These are phyloP conservation scores for Gastrophryne carolinensis DNA, from an alignment of 2,797 vertebrate species.

Conservation along the genomic window DNA sequence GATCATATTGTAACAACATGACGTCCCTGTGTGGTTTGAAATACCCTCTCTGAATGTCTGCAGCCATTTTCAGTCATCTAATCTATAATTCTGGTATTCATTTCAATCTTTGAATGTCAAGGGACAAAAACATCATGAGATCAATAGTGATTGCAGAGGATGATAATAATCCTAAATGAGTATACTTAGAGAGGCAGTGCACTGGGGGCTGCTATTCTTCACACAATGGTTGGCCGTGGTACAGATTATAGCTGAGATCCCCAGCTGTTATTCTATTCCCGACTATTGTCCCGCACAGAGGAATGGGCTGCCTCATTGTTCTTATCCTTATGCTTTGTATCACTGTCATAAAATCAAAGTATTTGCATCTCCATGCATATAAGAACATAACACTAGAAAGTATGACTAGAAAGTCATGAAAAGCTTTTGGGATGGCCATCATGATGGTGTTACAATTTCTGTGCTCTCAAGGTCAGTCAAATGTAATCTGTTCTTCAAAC, in stretches of 20 bases:
- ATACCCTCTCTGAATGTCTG: not conserved
- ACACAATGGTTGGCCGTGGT: not conserved
- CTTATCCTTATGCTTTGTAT: no score
- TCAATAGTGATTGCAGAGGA: slow-evolving; percentile 1
- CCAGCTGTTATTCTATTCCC: not conserved
- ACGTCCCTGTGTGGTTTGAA: not conserved
- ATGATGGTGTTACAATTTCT: no score
- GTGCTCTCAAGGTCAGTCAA: no score
- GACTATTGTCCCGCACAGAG: not conserved
- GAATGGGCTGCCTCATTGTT: not conserved
- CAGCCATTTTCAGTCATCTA: not conserved
- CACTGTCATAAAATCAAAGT: no score
- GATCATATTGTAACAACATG: not conserved
- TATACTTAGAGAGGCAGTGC: slow-evolving; percentile 13
- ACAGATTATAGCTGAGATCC: not conserved
- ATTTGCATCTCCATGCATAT: no score
- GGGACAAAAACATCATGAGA: not conserved
- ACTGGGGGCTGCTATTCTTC: not conserved
- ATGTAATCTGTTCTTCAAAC: no score
- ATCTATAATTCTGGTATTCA: not conserved
- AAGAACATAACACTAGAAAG: no score
- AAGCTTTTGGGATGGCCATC: no score
- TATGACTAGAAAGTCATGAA: no score
- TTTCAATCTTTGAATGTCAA: not conserved
- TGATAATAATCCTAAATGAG: slow-evolving; percentile 32